Conservation (phyloP, 1,140 invertebrate genomes). For the Wasmannia auropunctata region DNA sequence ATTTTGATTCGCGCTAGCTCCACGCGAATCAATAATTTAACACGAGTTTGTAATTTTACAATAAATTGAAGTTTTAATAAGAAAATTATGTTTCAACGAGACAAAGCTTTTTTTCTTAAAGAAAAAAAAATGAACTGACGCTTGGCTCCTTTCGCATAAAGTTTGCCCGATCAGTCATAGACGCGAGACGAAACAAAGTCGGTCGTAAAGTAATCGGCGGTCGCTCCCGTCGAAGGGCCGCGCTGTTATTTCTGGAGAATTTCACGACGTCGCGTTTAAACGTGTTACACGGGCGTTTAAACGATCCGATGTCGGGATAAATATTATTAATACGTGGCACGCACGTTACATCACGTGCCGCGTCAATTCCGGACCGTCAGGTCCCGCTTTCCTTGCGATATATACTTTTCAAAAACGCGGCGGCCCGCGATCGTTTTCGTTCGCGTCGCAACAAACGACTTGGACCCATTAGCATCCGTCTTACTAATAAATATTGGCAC, state of each 20-base stretch:
- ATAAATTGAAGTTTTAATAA: background rate
- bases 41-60: conserved; percentile 3
- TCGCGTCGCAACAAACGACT: conserved; percentile 29
- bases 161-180: background rate
- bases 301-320: conserved; percentile 41
- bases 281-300: conserved; percentile 26
- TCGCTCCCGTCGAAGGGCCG: conserved; percentile 24
- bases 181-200: conserved; percentile 25
- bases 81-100: background rate
- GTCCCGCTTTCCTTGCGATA: background rate
- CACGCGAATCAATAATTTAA: background rate
- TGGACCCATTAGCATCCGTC: conserved; percentile 33
- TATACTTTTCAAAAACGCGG: background rate
- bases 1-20: background rate
- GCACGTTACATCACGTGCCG: conserved; percentile 22
- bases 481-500: conserved; percentile 45
- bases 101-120: background rate
- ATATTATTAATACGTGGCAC: conserved; percentile 58
- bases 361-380: conserved; percentile 23
- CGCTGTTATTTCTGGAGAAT: conserved; percentile 60
- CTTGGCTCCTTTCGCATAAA: background rate
- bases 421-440: background rate
- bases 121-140: background rate
- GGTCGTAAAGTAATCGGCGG: conserved; percentile 46
- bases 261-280: conserved; percentile 32